Evolutionary conservation across 35 echinoderm and acorn worm genomes (phyloP), one percentile per base, ranked within the genome.

Genomic region (Acanthaster planci): DNA sequence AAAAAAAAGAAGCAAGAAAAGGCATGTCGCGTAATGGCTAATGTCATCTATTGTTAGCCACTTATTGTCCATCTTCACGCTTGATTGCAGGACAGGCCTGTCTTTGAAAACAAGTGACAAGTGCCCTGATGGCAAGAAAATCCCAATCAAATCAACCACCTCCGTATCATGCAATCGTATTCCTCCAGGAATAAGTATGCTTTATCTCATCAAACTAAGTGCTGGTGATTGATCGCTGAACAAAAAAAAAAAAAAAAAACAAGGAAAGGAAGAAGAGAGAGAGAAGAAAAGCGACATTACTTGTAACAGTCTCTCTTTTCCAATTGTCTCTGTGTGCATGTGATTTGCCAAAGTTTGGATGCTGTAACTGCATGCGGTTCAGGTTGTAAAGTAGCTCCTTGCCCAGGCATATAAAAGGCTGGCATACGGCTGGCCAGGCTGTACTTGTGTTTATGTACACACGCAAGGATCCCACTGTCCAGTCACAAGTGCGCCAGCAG

Each of bases 361-460:
- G 22, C 64, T 34, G 26, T 72, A 72, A 31, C 64, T 27, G 64
- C 30, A 72, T 26, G 30, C 18, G 4, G 64, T 27, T 19, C 30
- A 72, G 64, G 30, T 72, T 31, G 64, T 34, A 72, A n/a, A 72
- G 64, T 72, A 72, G 26, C 30, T 72, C 30, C 7, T 22, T 26
- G 10, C n/a, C 18, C 34, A 59, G 22, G 42, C 42, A 6, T 47
- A 47, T 47, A 47, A 72, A 72, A 72, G 64, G 64, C 64, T 26
- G 26, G 30, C 64, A 26, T 72, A 31, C 64, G 30, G 64, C 64
- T 26, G 8, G 64, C 64, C 59, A 34, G 34, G 18, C 34, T 26
- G 64, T 72, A 72, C 64, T 72, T 72, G 64, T 72, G 64, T 72
- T 72, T 72, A 72, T 72, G 64, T 72, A 72, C 34, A 72, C 64